phyloP scores from a whole-genome alignment of 2,113 vertebrate species.

The Eulemur macaco region DNA sequence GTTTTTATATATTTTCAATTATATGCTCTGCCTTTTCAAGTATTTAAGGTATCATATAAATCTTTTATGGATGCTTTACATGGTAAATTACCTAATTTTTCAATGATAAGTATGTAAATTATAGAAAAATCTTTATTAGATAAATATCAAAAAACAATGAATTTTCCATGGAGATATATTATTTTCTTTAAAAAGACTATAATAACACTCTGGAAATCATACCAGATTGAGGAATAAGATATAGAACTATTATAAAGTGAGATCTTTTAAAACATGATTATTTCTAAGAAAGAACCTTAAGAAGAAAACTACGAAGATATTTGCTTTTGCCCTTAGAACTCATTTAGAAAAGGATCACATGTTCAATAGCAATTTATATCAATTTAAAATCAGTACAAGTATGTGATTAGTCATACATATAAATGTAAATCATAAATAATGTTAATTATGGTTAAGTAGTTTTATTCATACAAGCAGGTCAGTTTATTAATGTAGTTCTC shows the following conservation, averaged over 20 bases:
- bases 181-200: background rate
- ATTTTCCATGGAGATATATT: background rate
- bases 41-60: background rate
- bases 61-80: background rate
- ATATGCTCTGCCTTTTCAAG: background rate
- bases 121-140: background rate
- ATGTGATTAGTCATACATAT: background rate
- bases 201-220: background rate
- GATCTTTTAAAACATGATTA: background rate
- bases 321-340: background rate
- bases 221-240: background rate
- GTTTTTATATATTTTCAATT: background rate
- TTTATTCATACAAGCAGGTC: background rate
- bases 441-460: background rate
- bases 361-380: background rate
- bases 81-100: constrained; percentile 12
- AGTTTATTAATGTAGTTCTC: constrained; percentile 22
- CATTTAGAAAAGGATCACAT: background rate
- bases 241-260: background rate
- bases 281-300: constrained; percentile 6
- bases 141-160: background rate
- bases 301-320: background rate
- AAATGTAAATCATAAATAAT: background rate
- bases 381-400: background rate
- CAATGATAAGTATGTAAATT: background rate